A percentile compares a stretch with the other conserved stretches of the same genome.
These are phyloP conservation scores for Micoletzkya japonica DNA, from an alignment of 2,888 invertebrate genomes.

Conservation along the genomic window DNA sequence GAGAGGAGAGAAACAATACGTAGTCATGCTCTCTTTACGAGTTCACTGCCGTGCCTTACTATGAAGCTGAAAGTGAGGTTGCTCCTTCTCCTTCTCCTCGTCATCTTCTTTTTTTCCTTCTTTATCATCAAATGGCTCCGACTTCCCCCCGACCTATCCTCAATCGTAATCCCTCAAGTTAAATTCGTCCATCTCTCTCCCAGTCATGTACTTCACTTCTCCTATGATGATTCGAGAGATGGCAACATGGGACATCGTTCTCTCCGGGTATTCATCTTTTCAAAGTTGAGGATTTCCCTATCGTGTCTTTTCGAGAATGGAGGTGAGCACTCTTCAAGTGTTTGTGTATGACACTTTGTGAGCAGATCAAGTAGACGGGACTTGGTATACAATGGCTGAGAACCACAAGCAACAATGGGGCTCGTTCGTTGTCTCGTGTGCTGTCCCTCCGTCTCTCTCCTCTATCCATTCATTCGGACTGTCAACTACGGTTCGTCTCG, in stretches of 20 bases:
- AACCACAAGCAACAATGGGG: conserved; percentile 15
- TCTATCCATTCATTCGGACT: background rate
- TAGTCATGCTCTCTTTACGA: too few species aligned
- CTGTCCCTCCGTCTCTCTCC: background rate
- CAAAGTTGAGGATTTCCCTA: background rate
- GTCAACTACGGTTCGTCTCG: background rate
- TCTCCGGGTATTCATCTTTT: background rate
- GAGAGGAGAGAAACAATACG: too few species aligned
- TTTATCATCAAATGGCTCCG: background rate
- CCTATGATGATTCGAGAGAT: conserved; percentile 5
- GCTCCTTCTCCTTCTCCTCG: background rate
- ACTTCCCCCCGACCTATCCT: background rate
- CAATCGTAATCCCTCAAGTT: background rate
- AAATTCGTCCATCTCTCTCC: background rate
- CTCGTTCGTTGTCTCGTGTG: conserved; percentile 1
- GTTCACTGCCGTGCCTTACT: too few species aligned
- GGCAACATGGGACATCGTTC: conserved; percentile 13
- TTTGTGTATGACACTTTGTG: background rate
- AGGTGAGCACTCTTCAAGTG: background rate
- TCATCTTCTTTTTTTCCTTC: background rate
- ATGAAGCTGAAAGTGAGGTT: conserved; percentile 2
- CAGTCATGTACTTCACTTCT: conserved; percentile 7
- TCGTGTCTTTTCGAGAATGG: conserved; percentile 1
- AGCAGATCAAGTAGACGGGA: conserved; percentile 5
- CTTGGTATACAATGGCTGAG: conserved; percentile 19